These are phyloP conservation scores for Coregonus sp. DNA, from an alignment of 2,797 vertebrate species.

Conservation along the genomic window DNA sequence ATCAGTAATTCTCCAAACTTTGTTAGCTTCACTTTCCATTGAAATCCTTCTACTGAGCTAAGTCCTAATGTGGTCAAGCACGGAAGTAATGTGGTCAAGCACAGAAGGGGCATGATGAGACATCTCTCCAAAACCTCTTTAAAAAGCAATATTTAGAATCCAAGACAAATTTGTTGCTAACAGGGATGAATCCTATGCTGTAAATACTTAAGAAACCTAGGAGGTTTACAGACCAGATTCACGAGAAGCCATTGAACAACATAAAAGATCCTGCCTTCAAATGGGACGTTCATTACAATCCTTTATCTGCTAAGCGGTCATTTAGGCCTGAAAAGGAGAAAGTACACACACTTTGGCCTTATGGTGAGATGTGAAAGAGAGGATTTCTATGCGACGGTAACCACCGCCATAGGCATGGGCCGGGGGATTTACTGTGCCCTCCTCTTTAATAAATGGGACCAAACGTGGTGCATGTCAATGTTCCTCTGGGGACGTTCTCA, in stretches of 20 bases:
- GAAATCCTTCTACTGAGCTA: too few species aligned
- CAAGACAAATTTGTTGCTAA: background rate
- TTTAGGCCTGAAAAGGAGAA: slow-evolving; percentile 61
- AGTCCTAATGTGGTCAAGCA: too few species aligned
- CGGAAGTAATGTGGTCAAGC: too few species aligned
- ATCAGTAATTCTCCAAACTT: too few species aligned
- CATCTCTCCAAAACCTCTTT: too few species aligned
- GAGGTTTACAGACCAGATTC: slow-evolving; percentile 49
- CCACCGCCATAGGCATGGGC: slow-evolving; percentile 55
- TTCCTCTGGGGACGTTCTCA: slow-evolving; percentile 41
- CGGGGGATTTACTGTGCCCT: slow-evolving; percentile 59
- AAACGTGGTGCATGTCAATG: slow-evolving; percentile 62
- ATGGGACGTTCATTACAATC: slow-evolving; percentile 60
- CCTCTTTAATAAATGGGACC: slow-evolving; percentile 72
- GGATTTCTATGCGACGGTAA: slow-evolving; percentile 59
- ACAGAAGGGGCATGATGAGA: too few species aligned
- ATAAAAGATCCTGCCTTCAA: slow-evolving; percentile 66
- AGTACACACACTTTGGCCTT: slow-evolving; percentile 59
- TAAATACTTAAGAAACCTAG: slow-evolving; percentile 18
- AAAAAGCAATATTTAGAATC: background rate
- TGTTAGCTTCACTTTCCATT: too few species aligned
- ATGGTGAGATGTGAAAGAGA: slow-evolving; percentile 57
- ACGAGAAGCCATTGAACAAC: slow-evolving; percentile 51
- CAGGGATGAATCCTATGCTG: background rate
- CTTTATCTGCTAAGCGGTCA: slow-evolving; percentile 70